Evolutionary conservation across 2,888 invertebrate species (phyloP).

Genomic region (Stenurella melanura): DNA sequence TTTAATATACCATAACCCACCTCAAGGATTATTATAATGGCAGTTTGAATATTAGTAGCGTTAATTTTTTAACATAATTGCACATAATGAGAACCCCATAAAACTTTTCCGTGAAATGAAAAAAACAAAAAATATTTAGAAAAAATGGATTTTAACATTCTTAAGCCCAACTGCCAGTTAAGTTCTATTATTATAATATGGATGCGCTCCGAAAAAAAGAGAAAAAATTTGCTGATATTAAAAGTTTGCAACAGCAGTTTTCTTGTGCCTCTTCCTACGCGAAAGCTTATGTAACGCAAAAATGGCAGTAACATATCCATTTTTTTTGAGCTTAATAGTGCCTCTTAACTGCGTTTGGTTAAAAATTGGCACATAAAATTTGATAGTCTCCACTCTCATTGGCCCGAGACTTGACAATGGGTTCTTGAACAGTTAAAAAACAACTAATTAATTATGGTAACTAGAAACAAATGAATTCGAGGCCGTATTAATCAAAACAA

Average conservation of each 20-base stretch:
- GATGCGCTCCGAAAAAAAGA: too few relatives aligned
- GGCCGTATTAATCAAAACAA: conserved; percentile 70
- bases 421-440: conserved; percentile 64
- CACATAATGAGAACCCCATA: too few relatives aligned
- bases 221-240: too few relatives aligned
- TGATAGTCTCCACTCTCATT: conserved; percentile 23
- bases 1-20: too few relatives aligned
- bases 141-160: too few relatives aligned
- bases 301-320: conserved; percentile 4
- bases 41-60: too few relatives aligned
- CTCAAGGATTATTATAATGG: too few relatives aligned
- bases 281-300: conserved; percentile 10
- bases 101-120: too few relatives aligned
- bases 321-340: not conserved
- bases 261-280: not conserved
- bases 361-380: conserved; percentile 38
- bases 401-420: conserved; percentile 50
- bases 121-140: too few relatives aligned
- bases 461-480: conserved; percentile 71
- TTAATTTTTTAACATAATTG: too few relatives aligned
- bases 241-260: not conserved
- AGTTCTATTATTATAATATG: too few relatives aligned
- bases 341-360: conserved; percentile 8
- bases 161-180: too few relatives aligned
- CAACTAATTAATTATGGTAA: conserved; percentile 72